Evolutionary conservation across 37 sponge, comb jelly and placozoan species (phyloP), one percentile per base, ranked within the genome.

Genomic region (Eunapius fragilis): DNA sequence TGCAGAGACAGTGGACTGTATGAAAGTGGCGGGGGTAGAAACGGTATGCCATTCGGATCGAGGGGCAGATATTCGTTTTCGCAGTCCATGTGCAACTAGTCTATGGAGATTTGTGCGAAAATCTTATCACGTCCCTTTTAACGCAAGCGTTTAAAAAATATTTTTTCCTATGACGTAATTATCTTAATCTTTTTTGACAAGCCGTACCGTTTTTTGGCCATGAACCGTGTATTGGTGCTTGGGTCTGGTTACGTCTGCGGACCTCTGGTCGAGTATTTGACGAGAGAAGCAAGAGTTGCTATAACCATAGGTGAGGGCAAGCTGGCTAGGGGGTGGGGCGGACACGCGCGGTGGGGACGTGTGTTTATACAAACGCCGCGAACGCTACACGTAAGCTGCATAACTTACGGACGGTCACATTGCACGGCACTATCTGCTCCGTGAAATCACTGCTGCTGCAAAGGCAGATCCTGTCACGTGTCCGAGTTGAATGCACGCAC

Each of bases 211-310:
- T 7, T 72, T 12, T 31, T 73, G 37, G 78, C 69, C 22, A 41
- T 91, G 84, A 67, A 68, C 19, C 69, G 84, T 13, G 94, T 99
- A 11, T 89, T 99, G 28, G 76, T 99, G 49, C 81, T 99, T 31
- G 99, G 99, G 0, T 95, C 99, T 5, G 97, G 99, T 11, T 85
- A 75, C 69, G 92, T 92, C 0, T 84, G 89, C 12, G 89, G 69
- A 25, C 99, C 99, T 23, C 72, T 97, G 41, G 89, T 99, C 22
- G 93, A 97, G 74, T 95, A 89, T 45, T 84, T 99, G 49, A 86
- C 93, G 25, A 77, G 89, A 36, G 80, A 87, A 25, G 81, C 90
- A 19, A 36, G 31, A 27, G 41, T 91, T n/a, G 68, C 79, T 37
- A 81, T 98, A 17, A 96, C 95, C 35, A 80, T 98, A 0, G 99